Evolutionary conservation across 2,797 vertebrate genomes (phyloP).

Genomic region (Iguana delicatissima): DNA sequence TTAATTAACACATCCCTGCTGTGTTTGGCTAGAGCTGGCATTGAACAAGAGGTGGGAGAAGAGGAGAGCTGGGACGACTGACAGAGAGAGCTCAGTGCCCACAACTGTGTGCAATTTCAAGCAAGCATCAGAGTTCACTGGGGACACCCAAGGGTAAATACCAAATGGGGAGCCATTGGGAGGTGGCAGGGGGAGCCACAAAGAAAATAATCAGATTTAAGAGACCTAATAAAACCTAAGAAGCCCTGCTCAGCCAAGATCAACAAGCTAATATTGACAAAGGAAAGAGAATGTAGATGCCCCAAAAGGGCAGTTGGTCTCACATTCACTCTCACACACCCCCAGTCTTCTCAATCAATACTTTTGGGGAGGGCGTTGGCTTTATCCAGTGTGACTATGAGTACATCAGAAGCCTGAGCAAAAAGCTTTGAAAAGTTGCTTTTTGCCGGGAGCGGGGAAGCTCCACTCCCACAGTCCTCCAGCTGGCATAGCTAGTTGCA

Average conservation of each 20-base stretch:
- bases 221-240: slow-evolving; percentile 67
- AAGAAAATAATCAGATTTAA: slow-evolving; percentile 62
- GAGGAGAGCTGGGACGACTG: not conserved
- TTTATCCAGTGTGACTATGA: not conserved
- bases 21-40: slow-evolving; percentile 50
- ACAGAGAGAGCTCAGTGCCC: not conserved
- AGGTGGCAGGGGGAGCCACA: not conserved
- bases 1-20: slow-evolving; percentile 60
- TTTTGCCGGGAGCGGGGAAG: too few relatives aligned
- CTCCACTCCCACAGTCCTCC: too few relatives aligned
- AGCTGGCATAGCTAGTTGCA: not conserved
- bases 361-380: not conserved
- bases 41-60: not conserved
- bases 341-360: not conserved
- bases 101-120: slow-evolving; percentile 27
- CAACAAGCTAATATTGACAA: slow-evolving; percentile 67
- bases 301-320: not conserved
- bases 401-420: not conserved
- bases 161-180: slow-evolving; percentile 15
- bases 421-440: not conserved
- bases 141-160: slow-evolving; percentile 70
- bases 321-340: not conserved
- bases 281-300: slow-evolving; percentile 44
- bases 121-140: slow-evolving; percentile 39
- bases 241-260: slow-evolving; percentile 55